phyloP scores from a whole-genome alignment of 1,140 invertebrate genomes.

The Micrasema longulum region DNA sequence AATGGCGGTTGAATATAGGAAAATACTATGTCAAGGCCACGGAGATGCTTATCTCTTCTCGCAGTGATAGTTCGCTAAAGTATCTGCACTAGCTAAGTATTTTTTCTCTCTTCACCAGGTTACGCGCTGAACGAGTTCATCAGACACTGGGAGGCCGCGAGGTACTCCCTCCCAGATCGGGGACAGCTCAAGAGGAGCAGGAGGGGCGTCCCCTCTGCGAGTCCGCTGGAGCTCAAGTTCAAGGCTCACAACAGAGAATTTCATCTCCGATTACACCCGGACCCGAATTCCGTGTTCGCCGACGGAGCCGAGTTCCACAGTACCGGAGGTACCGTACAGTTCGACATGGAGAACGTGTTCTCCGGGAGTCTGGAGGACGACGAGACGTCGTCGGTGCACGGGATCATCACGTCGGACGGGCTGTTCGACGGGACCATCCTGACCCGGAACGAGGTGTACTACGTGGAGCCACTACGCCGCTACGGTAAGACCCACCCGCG shows the following conservation, averaged over 20 bases:
- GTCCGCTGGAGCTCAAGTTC: conserved; percentile 45
- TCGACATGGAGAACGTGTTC: conserved; percentile 82
- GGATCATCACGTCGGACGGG: conserved; percentile 86
- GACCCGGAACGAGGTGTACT: conserved; percentile 82
- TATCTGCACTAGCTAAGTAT: no score
- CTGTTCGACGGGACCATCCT: conserved; percentile 90
- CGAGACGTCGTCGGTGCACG: conserved; percentile 84
- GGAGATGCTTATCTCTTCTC: no score
- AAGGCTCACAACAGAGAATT: conserved; percentile 73
- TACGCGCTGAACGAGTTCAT: conserved; percentile 52
- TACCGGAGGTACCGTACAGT: conserved; percentile 76
- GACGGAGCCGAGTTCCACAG: conserved; percentile 84
- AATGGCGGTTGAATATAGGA: no score
- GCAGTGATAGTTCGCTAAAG: no score
- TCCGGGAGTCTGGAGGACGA: conserved; percentile 85
- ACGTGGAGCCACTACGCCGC: conserved; percentile 86
- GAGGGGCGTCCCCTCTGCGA: conserved; percentile 8
- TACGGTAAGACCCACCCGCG: conserved; percentile 73
- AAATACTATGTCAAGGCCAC: no score
- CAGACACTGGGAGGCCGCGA: conserved; percentile 48
- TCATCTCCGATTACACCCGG: conserved; percentile 79
- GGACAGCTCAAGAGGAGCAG: conserved; percentile 1
- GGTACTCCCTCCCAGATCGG: conserved; percentile 33
- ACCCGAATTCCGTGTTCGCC: conserved; percentile 79
- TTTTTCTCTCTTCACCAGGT: no score